phyloP scores from a whole-genome alignment of 2,113 vertebrate genomes.

The Dromaius novaehollandiae region DNA sequence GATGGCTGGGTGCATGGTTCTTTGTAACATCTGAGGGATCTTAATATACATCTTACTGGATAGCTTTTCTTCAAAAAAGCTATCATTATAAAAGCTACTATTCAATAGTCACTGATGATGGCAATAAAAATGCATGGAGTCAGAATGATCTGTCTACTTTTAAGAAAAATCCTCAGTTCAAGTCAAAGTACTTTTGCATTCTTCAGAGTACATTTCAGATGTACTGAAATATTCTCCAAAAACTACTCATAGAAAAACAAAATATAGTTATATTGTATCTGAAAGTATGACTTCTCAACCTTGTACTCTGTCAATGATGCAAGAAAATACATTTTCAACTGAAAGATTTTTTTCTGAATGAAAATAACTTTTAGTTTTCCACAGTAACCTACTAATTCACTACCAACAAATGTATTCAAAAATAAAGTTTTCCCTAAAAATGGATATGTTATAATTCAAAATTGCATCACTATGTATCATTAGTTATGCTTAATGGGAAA shows the following conservation, averaged over 20 bases:
- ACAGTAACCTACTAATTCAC: not conserved
- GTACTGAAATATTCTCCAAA: not conserved
- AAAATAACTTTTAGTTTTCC: not conserved
- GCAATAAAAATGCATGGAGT: not conserved
- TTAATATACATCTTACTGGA: not conserved
- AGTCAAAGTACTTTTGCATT: not conserved
- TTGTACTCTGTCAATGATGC: not conserved
- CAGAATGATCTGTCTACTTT: not conserved
- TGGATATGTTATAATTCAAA: not conserved
- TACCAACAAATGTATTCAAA: not conserved
- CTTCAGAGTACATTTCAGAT: not conserved
- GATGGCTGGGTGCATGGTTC: not conserved
- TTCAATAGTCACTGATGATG: not conserved
- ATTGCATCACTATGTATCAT: not conserved
- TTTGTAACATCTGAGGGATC: not conserved
- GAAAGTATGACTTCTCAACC: not conserved
- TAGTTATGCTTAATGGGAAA: not conserved
- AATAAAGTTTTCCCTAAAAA: not conserved
- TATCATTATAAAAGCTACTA: not conserved
- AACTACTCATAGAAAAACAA: not conserved
- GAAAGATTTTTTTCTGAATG: not conserved
- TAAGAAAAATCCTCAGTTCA: rapidly evolving
- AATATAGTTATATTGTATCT: not conserved
- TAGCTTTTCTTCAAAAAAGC: not conserved
- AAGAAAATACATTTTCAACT: not conserved